Base-by-base conservation (phyloP, 2,888 invertebrate species). In the Gryllus longicercus region DNA sequence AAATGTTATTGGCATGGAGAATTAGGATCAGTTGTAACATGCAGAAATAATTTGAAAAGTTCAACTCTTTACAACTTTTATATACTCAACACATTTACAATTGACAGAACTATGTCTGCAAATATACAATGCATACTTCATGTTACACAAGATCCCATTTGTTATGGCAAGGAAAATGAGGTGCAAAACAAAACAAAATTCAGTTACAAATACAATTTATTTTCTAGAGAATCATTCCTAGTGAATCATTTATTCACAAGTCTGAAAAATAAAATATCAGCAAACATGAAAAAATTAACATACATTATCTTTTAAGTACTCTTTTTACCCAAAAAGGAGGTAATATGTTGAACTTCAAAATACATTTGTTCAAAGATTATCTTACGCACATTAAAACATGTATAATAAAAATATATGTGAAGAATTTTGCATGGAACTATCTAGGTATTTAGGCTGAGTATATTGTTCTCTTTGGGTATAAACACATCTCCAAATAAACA, bases 381-480 rank as follows among this genome's bases (percentile, higher is more conserved):
- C 83, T 83, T 83, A 83, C 82, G 83, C 83, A 83, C 83, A 83
- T 83, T 83, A 83, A 83, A 83, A 83, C 83, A 83, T 83, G 83
- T 83, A 83, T 83, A 83, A 83, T 83, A 83, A 83, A 83, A 83
- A 83, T 83, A 83, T 83, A 83, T 83, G 83, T 82, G 83, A 83
- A 83, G 82, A 83, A 83, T 83, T 83, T 83, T 83, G 83, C 83
- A 83, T 83, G 83, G 83, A 83, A 82, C 83, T 83, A 83, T 82
- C 82, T 83, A 83, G 82, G 78, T 80, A 80, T 81, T 82, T 83
- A 83, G 82, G 82, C 82, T 83, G 83, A 83, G 83, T 83, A 83
- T 82, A 82, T 82, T 81, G 63, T 81, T 82, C 81, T 83, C 83
- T 83, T 83, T 83, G 83, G 83, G 83, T 82, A 82, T 79, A 83